A percentile compares a stretch with the other conserved stretches of the same genome.
Conservation (phyloP, 2,113 vertebrate species). For the Climacteris rufus region DNA sequence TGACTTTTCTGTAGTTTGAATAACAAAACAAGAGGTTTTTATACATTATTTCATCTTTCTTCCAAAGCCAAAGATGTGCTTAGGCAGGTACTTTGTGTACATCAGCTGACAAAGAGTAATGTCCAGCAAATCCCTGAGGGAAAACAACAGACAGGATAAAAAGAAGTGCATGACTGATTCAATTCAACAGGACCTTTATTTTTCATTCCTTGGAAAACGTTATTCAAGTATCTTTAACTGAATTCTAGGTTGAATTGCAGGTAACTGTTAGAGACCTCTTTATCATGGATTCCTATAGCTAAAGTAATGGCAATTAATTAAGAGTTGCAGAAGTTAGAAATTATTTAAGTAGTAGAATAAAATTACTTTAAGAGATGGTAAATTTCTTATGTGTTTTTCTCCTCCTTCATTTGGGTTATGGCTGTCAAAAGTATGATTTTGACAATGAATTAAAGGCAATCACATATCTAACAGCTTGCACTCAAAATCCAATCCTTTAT, state of each 20-base stretch:
- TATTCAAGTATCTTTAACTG: slow-evolving; percentile 61
- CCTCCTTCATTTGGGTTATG: slow-evolving; percentile 45
- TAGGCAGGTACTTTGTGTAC: background rate
- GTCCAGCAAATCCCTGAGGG: background rate
- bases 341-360: slow-evolving; percentile 64
- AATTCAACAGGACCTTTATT: slow-evolving; percentile 64
- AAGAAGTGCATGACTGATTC: slow-evolving; percentile 40
- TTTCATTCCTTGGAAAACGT: slow-evolving; percentile 66
- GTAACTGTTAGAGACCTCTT: slow-evolving; percentile 69
- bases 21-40: background rate
- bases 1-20: background rate
- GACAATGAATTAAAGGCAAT: slow-evolving; percentile 21
- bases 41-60: background rate
- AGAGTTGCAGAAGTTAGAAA: slow-evolving; percentile 71
- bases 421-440: slow-evolving; percentile 28
- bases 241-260: slow-evolving; percentile 69
- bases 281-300: slow-evolving; percentile 65
- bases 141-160: slow-evolving; percentile 1
- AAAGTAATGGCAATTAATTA: slow-evolving; percentile 74
- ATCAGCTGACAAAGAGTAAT: slow-evolving; percentile 10
- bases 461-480: background rate
- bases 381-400: slow-evolving; percentile 57
- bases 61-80: background rate
- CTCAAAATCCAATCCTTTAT: background rate
- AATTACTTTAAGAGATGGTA: slow-evolving; percentile 64